Base-by-base conservation (phyloP, 2,113 vertebrate genomes). In the Uria aalge region DNA sequence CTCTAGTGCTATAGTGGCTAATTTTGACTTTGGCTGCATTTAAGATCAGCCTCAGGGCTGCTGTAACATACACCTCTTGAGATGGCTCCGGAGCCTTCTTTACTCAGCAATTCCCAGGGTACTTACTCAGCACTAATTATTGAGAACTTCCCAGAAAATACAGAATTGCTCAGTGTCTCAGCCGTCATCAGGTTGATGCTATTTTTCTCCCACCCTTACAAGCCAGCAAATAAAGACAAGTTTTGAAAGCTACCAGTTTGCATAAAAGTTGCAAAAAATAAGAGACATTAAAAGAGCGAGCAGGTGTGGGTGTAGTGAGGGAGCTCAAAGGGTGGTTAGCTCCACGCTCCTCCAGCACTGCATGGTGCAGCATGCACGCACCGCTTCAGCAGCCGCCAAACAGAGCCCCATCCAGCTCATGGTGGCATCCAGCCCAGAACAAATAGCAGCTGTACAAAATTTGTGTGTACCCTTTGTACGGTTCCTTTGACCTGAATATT, bases 401-500 rank as follows among this genome's bases (percentile, higher is more conserved):
- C 76, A 90, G 47, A 85, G 69, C 73, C 40, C 43, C 71, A 73
- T 11, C 6, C 5, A 82, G 73, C 30, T 66, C 36, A 5, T 15
- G 57, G 87, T 64, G 77, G 80, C 69, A 56, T 75, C 69, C 90
- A 69, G 73, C 87, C 45, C 85, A 79, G 81, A 76, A 64, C 15
- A 66, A 93, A 88, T 5, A 90, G 48, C 93, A 94, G 74, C 81
- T 94, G 48, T 60, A 62, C 15, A 69, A 85, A 92, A 97, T 79
- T 21, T n/a, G 16, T 91, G 66, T 87, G 36, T 32, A 16, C 66
- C 66, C 94, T 92, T 72, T 63, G 23, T 55, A 23, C 21, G 57
- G 57, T 52, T 92, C n/a, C 91, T 93, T 83, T 88, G 92, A 93
- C 86, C 74, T 88, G 81, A 77, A 85, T 94, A 79, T 77, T 47